phyloP scores from a whole-genome alignment of 2,113 vertebrate genomes.

The Todiramphus chloris region DNA sequence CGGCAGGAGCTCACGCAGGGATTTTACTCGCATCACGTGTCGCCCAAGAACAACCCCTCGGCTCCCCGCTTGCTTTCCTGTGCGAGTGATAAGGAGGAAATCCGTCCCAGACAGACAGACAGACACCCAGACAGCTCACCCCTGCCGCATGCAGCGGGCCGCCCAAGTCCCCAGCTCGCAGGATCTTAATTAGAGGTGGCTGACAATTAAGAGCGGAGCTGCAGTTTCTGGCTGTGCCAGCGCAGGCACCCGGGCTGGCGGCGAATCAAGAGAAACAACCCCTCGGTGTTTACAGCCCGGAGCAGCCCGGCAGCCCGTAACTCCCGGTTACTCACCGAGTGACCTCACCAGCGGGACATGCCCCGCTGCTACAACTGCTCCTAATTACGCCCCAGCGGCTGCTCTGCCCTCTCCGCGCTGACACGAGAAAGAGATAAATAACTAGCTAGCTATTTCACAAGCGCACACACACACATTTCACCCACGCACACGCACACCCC shows the following conservation, averaged over 20 bases:
- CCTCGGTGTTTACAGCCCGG: not conserved
- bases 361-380: not conserved
- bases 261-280: not conserved
- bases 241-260: not conserved
- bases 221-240: not conserved
- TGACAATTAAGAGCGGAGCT: not conserved
- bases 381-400: not conserved
- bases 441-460: no score
- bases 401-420: not conserved
- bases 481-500: no score
- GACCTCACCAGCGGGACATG: not conserved
- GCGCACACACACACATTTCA: no score
- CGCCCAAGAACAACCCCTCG: constrained; percentile 3
- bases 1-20: not conserved
- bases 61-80: constrained; percentile 37
- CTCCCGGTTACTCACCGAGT: not conserved
- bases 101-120: constrained; percentile 27
- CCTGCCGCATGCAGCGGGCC: not conserved
- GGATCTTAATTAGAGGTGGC: not conserved
- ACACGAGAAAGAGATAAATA: not conserved
- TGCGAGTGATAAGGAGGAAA: constrained; percentile 46
- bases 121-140: not conserved
- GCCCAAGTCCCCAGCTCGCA: not conserved
- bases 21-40: not conserved
- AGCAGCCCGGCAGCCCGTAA: not conserved